Evolutionary conservation across 2,113 vertebrate species (phyloP).

Genomic region (Thamnaconus septentrionalis): DNA sequence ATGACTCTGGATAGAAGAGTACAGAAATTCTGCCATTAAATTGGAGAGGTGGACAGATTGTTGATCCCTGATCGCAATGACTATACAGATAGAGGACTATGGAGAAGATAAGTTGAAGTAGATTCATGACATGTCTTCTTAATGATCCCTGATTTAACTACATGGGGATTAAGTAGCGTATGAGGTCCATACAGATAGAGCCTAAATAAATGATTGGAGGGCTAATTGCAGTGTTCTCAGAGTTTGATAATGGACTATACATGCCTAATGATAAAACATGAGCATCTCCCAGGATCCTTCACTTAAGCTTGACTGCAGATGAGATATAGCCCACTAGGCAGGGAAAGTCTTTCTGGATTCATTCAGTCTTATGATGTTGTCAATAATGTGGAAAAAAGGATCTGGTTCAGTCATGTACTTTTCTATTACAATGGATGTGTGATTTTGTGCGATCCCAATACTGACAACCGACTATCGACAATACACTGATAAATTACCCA

Average conservation of each 20-base stretch:
- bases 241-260: conserved; percentile 50
- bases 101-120: conserved; percentile 26
- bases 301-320: not conserved
- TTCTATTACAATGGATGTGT: no score
- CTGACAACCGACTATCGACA: no score
- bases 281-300: conserved; percentile 32
- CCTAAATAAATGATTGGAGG: conserved; percentile 62
- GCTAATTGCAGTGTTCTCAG: conserved; percentile 56
- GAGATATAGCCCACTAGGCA: no score
- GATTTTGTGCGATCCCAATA: no score
- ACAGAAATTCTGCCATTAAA: no score
- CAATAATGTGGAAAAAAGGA: no score
- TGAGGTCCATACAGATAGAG: conserved; percentile 37
- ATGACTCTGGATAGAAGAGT: no score
- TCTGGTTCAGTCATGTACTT: no score
- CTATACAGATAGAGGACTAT: not conserved
- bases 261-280: conserved; percentile 57
- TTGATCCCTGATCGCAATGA: not conserved
- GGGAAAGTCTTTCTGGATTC: no score
- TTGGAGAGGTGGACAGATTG: not conserved
- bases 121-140: conserved; percentile 39
- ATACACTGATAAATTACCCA: no score
- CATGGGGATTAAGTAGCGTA: conserved; percentile 42
- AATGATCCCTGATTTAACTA: conserved; percentile 51
- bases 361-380: no score